These are phyloP conservation scores for Acropora yongei DNA, from an alignment of 64 coral and sea anemone species.

Conservation along the genomic window DNA sequence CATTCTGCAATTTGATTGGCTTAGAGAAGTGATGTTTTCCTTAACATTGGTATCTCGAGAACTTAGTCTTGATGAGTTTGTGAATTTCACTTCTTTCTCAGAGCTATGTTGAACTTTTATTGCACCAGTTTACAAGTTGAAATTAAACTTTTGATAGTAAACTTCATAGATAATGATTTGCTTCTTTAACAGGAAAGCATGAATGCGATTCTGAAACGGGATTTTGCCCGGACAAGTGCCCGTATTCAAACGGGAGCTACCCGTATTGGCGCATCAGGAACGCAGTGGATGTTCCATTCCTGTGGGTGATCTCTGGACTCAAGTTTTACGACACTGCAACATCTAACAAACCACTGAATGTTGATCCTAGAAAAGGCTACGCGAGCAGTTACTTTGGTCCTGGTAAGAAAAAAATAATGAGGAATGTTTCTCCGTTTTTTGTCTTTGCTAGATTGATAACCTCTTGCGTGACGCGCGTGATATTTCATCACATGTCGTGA, in stretches of 20 bases:
- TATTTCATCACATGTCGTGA: too few relatives aligned
- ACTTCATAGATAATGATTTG: not conserved
- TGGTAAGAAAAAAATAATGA: slow-evolving; percentile 45
- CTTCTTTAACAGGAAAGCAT: slow-evolving; percentile 72
- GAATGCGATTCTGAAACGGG: slow-evolving; percentile 92
- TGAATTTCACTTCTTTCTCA: too few relatives aligned
- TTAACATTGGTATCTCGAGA: too few relatives aligned
- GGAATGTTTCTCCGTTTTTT: too few relatives aligned
- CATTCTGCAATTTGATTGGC: too few relatives aligned
- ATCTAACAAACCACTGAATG: slow-evolving; percentile 80
- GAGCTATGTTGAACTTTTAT: too few relatives aligned
- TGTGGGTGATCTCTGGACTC: slow-evolving; percentile 87
- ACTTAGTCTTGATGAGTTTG: too few relatives aligned
- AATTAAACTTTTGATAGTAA: not conserved
- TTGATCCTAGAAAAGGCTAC: slow-evolving; percentile 79
- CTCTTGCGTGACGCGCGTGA: too few relatives aligned
- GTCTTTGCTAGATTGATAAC: too few relatives aligned
- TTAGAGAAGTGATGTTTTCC: too few relatives aligned
- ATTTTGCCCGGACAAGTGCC: slow-evolving; percentile 94
- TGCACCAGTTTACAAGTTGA: too few relatives aligned
- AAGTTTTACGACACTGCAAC: slow-evolving; percentile 87
- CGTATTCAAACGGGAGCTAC: slow-evolving; percentile 89
- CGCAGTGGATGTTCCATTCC: slow-evolving; percentile 82
- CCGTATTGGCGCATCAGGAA: slow-evolving; percentile 97
- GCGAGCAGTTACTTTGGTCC: slow-evolving; percentile 98